phyloP scores from a whole-genome alignment of 2,797 vertebrate species.

The Rhabdomys pumilio region DNA sequence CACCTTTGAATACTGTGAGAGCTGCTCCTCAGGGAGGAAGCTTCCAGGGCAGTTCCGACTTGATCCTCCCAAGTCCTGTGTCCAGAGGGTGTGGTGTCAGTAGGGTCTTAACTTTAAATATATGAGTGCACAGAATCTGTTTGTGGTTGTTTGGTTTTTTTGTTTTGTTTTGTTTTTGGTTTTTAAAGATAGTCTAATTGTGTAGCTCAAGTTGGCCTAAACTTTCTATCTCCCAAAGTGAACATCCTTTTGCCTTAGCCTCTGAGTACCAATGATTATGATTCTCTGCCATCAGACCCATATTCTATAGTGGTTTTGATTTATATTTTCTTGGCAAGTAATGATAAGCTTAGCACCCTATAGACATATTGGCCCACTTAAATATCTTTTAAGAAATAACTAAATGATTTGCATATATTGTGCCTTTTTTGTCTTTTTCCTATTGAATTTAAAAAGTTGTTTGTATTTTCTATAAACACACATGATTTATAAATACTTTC shows the following conservation, averaged over 20 bases:
- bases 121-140: neutral
- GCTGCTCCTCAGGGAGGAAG: neutral
- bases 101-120: neutral
- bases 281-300: neutral
- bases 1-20: neutral
- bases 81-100: neutral
- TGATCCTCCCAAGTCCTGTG: neutral
- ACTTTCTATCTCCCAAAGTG: neutral
- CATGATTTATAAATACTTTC: conserved; percentile 30
- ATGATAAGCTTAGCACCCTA: neutral
- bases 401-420: neutral
- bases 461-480: neutral
- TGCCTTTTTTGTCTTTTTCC: conserved; percentile 45
- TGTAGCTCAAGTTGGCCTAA: neutral
- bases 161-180: neutral
- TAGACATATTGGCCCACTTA: neutral
- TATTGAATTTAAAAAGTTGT: neutral
- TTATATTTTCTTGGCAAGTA: conserved; percentile 45
- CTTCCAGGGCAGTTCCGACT: neutral
- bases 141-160: neutral
- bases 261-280: neutral
- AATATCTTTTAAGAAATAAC: conserved; percentile 19
- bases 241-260: neutral
- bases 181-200: neutral
- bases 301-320: conserved; percentile 5